Conservation (phyloP, 2,888 invertebrate species). For the Merodon equestris region DNA sequence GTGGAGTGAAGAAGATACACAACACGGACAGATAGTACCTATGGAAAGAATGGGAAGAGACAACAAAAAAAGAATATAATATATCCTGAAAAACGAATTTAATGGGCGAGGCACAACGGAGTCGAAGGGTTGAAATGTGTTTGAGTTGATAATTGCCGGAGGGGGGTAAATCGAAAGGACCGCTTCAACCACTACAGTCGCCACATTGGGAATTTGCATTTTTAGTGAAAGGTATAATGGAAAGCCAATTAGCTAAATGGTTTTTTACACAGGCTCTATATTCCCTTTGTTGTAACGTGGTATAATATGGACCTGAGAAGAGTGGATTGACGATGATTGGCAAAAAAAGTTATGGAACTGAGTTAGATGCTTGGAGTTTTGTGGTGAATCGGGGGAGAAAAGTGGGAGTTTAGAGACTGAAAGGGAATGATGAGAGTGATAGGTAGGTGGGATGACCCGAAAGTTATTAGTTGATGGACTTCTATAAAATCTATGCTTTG, state of each 20-base stretch:
- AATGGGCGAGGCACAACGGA: conserved; percentile 14
- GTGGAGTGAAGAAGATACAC: conserved; percentile 37
- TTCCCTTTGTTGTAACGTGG: conserved; percentile 21
- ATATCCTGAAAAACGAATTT: not conserved
- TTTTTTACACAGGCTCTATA: conserved; percentile 9
- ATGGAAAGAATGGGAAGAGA: not conserved
- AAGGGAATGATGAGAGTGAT: no score
- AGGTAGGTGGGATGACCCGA: no score
- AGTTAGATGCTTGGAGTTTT: no score
- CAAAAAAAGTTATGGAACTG: no score
- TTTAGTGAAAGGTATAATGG: conserved; percentile 35
- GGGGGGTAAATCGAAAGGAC: conserved; percentile 9
- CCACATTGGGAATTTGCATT: conserved; percentile 23
- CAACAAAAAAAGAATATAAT: no score
- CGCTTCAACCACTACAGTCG: not conserved
- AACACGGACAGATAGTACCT: not conserved
- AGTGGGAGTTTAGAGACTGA: no score
- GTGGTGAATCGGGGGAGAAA: no score
- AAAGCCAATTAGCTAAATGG: conserved; percentile 55
- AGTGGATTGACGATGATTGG: no score
- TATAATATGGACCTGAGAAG: no score
- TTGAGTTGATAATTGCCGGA: conserved; percentile 56
- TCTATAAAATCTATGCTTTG: no score
- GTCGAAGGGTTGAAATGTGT: conserved; percentile 44
- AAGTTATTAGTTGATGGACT: no score